These are phyloP conservation scores for Heteronetta atricapilla DNA, from an alignment of 2,113 vertebrate genomes.

Conservation along the genomic window DNA sequence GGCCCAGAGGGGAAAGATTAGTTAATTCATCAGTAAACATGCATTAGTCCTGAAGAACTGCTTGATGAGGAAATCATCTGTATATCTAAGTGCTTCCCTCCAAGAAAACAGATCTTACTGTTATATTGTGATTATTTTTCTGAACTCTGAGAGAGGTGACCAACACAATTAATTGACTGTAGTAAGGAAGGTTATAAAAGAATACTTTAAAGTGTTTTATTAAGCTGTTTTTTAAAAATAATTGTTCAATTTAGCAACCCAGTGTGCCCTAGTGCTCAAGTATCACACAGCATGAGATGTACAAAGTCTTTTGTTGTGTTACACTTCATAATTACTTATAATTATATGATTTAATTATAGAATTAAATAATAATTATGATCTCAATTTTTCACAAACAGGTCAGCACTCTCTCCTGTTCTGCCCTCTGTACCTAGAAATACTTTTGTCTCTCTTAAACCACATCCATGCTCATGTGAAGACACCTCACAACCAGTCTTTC, in stretches of 20 bases:
- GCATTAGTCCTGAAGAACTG: background rate
- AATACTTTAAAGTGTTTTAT: background rate
- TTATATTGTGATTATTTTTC: background rate
- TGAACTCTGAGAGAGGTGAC: background rate
- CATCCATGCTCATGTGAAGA: background rate
- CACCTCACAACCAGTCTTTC: background rate
- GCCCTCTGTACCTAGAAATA: background rate
- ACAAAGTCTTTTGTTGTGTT: background rate
- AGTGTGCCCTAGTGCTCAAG: background rate
- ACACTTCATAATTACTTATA: too few species aligned
- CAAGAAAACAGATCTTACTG: background rate
- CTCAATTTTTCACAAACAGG: background rate
- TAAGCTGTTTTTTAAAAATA: conserved; percentile 18
- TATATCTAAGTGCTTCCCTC: background rate
- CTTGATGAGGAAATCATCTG: background rate
- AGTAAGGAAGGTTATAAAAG: background rate
- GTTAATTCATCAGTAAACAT: background rate
- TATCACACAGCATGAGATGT: background rate
- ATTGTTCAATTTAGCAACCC: conserved; percentile 51
- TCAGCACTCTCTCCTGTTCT: background rate
- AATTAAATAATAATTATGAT: background rate
- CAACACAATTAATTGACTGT: background rate
- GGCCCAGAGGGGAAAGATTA: background rate
- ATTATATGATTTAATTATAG: too few species aligned
- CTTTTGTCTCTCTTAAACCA: background rate